Conservation (phyloP, 2,888 invertebrate genomes). For the Trichogramma dendrolimi region DNA sequence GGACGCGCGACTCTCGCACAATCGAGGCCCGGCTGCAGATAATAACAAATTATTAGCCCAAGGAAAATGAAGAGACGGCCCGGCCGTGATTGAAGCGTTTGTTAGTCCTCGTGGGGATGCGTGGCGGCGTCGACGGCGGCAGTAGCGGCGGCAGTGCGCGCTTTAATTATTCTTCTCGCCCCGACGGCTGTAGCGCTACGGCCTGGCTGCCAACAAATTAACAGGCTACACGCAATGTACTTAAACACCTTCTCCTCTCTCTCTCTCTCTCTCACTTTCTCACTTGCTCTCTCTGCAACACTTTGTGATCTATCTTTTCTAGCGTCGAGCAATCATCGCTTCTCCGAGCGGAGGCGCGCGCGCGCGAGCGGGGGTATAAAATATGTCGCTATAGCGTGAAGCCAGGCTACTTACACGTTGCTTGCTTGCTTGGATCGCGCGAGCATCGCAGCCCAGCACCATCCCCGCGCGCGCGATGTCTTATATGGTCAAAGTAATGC, state of each 20-base stretch:
- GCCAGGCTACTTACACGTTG: slow-evolving; percentile 27
- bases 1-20: neutral
- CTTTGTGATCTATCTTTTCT: too few species aligned
- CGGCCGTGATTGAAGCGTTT: slow-evolving; percentile 5
- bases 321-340: too few species aligned
- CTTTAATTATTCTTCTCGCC: slow-evolving; percentile 41
- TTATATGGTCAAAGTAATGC: too few species aligned
- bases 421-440: neutral
- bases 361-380: slow-evolving; percentile 30
- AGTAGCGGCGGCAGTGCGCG: neutral
- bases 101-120: neutral
- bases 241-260: slow-evolving; percentile 33
- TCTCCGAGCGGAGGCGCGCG: too few species aligned
- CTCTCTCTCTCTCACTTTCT: slow-evolving; percentile 10
- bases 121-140: neutral
- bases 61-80: neutral
- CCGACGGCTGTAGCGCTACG: too few species aligned
- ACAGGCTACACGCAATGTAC: slow-evolving; percentile 41
- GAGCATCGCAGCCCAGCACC: too few species aligned
- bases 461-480: too few species aligned
- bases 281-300: too few species aligned
- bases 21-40: neutral
- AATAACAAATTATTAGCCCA: slow-evolving; percentile 13
- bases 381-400: slow-evolving; percentile 40
- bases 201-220: slow-evolving; percentile 42